These are phyloP conservation scores for Oncorhynchus masou DNA, from an alignment of 2,113 vertebrate genomes.

Conservation along the genomic window DNA sequence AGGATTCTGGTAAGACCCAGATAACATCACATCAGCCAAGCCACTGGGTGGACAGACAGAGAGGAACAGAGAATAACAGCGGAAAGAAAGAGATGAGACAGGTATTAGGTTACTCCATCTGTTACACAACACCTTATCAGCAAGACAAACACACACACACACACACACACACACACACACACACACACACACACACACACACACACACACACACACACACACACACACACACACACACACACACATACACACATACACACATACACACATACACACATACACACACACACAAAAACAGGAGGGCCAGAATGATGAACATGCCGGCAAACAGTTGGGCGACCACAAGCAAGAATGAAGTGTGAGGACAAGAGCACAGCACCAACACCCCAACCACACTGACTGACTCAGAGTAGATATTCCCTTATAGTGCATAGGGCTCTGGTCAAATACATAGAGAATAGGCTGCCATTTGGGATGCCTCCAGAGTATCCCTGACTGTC, in stretches of 20 bases:
- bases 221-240: background rate
- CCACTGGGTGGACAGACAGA: slow-evolving; percentile 40
- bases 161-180: too few species aligned
- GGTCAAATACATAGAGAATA: too few species aligned
- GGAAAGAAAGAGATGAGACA: slow-evolving; percentile 59
- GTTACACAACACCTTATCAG: slow-evolving; percentile 40
- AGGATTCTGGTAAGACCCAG: slow-evolving; percentile 69
- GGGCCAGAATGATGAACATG: slow-evolving; percentile 55
- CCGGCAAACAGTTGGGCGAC: slow-evolving; percentile 55
- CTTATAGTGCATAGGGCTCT: too few species aligned
- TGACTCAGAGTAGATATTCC: background rate
- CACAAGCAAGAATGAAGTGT: slow-evolving; percentile 29
- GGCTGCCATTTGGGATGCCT: too few species aligned
- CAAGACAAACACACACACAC: background rate
- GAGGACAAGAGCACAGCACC: slow-evolving; percentile 26
- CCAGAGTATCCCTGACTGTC: too few species aligned
- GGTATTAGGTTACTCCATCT: slow-evolving; percentile 76
- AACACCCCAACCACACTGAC: background rate
- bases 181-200: too few species aligned
- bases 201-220: too few species aligned
- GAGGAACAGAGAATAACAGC: slow-evolving; percentile 39
- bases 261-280: too few species aligned
- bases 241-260: too few species aligned
- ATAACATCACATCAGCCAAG: slow-evolving; percentile 61
- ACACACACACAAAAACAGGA: background rate